Base-by-base conservation (phyloP, 2,888 invertebrate species). In the Pristionchus arcanus region DNA sequence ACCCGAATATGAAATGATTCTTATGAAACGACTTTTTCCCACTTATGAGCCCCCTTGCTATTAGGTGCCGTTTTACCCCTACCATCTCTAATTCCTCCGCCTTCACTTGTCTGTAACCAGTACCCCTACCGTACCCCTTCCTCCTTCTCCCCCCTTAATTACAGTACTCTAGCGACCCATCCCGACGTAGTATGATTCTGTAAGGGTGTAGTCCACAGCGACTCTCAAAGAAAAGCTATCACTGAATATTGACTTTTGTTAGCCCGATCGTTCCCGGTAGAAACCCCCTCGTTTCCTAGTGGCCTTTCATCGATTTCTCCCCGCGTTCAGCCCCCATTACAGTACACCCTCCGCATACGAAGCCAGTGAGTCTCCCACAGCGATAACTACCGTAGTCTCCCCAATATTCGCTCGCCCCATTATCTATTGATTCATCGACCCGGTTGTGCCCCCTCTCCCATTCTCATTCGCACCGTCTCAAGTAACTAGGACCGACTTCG, bases 401-500 rank as follows among this genome's bases (percentile, higher is more conserved):
- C 13, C 25, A 25, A 0, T n/a, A 21, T 25, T 25, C 74, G 7
- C 71, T 28, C 19, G 5, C 25, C 68, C 68, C 42, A 49, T 81
- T 81, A 81, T 81, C 53, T 25, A 81, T 81, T 28, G 81, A 81
- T 81, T 81, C 42, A 53, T 49, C 25, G n/a, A 53, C 81, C 81
- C 81, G 81, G 81, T 81, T 81, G 81, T 81, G 81, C 31, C 49
- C 49, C 42, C 55, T 19, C 19, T 19, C 63, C 63, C 74, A 25
- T 53, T 81, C 74, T 74, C 74, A 74, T 74, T 74, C 74, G 37
- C 71, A 28, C 31, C 71, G 42, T 77, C 77, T 77, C 81, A 81
- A 81, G 81, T 81, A 81, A 81, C 74, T 74, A 81, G 81, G 81
- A 81, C 81, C 81, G 81, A 81, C 81, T n/a, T 34, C 81, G 11